Base-by-base conservation (phyloP, 2,888 invertebrate genomes). In the Trypoxylon attenuatum region DNA sequence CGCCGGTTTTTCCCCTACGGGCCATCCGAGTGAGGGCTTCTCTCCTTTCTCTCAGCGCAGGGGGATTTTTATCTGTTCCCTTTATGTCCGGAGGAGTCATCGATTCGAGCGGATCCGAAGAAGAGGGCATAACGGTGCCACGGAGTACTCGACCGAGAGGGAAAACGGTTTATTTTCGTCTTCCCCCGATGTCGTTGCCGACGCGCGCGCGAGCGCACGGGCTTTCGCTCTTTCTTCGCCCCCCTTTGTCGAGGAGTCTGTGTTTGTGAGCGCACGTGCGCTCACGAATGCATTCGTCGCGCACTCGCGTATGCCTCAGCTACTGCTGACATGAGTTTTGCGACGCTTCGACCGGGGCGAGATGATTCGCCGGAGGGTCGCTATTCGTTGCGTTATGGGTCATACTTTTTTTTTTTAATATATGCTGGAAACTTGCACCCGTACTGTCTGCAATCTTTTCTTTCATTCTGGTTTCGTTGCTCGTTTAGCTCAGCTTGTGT, bases 31-130 rank as follows among this genome's bases (percentile, higher is more conserved):
- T n/a, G n/a, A 64, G 58, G 67, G 57, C 61, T 70, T 65, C 54
- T 43, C 29, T 2, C 10, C n/a, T 64, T 67, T 59, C 69, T 55
- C 39, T 53, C 23, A 55, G 52, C 39, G 50, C 33, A 56, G 66
- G 59, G 66, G 57, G 55, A 57, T 59, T 65, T 71, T 60, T 71
- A 74, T 75, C 66, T 64, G 54, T 51, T 63, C 52, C 43, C 60
- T 64, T 65, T 55, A 45, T 67, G 57, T 19, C 18, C 52, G 61
- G 45, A 47, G 59, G 56, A 73, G 54, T 69, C 60, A 64, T 61
- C 50, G 70, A 71, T 63, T 67, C 49, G 50, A 43, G 33, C 41
- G 55, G 43, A 58, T 45, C 43, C 42, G 41, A 46, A 39, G 57
- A 54, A 42, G 47, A 56, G 49, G 38, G 46, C 29, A 39, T 55